Evolutionary conservation across 2,888 invertebrate genomes (phyloP).

Genomic region (Caenorhabditis sp.): DNA sequence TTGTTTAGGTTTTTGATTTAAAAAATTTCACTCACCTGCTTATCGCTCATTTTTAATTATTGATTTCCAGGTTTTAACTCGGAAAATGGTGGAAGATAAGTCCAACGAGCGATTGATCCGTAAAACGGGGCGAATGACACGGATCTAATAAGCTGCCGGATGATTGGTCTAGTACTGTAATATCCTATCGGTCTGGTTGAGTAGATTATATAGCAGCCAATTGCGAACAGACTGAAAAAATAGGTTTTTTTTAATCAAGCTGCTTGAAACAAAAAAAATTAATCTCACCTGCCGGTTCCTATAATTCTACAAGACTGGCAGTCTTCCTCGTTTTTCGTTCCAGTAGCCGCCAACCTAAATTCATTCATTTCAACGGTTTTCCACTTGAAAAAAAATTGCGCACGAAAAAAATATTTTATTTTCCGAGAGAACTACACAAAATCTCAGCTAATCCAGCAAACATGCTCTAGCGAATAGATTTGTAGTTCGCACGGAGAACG

Average conservation of each 20-base stretch:
- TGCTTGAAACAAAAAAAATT: neutral
- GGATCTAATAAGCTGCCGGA: slow-evolving; percentile 31
- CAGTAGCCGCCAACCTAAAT: neutral
- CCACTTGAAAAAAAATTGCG: slow-evolving; percentile 4
- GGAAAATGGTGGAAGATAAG: slow-evolving; percentile 36
- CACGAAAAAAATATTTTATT: neutral
- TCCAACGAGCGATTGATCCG: slow-evolving; percentile 31
- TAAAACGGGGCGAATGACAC: slow-evolving; percentile 37
- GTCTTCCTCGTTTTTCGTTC: slow-evolving; percentile 23
- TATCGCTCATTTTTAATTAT: slow-evolving; percentile 20
- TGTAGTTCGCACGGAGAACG: neutral
- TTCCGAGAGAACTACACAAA: neutral
- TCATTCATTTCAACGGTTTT: neutral
- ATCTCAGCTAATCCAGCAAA: neutral
- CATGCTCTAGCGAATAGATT: neutral
- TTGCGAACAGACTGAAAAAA: slow-evolving; percentile 31
- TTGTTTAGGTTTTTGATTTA: neutral
- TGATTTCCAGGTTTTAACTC: slow-evolving; percentile 16
- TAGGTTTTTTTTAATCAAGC: neutral
- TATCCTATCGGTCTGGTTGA: slow-evolving; percentile 37
- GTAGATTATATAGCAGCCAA: slow-evolving; percentile 36
- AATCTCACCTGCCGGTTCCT: slow-evolving; percentile 28
- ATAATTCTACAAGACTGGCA: slow-evolving; percentile 37
- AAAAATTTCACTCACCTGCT: slow-evolving; percentile 9
- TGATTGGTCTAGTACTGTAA: slow-evolving; percentile 34